phyloP scores from a whole-genome alignment of 2,888 invertebrate species.

The Marronus borbonicus region DNA sequence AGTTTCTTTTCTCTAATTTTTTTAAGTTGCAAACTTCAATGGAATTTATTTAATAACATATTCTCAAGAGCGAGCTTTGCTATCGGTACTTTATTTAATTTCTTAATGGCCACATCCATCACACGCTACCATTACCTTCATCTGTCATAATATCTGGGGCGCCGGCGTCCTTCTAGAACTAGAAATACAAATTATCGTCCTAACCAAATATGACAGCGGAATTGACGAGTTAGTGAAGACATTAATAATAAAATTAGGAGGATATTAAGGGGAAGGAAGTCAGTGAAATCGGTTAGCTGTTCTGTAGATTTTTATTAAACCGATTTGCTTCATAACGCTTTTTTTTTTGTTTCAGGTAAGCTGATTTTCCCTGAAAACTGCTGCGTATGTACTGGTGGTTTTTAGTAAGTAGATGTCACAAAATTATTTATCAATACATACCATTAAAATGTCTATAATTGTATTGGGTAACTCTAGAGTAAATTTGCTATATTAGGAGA shows the following conservation, averaged over 20 bases:
- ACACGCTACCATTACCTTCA: background rate
- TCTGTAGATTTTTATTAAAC: too few species aligned
- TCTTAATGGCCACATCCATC: slow-evolving; percentile 4
- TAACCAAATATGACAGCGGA: background rate
- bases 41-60: background rate
- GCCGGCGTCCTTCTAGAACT: background rate
- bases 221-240: background rate
- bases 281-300: background rate
- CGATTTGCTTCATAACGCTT: too few species aligned
- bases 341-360: background rate
- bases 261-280: background rate
- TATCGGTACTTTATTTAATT: background rate
- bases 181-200: background rate
- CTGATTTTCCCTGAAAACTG: background rate
- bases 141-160: background rate
- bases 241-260: background rate
- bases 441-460: too few species aligned
- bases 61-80: background rate
- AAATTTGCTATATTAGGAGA: too few species aligned
- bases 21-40: too few species aligned
- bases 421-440: too few species aligned
- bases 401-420: too few species aligned
- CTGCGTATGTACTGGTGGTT: background rate
- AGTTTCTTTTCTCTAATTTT: too few species aligned
- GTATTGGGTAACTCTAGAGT: too few species aligned